These are phyloP conservation scores for Heliothis virescens DNA, from an alignment of 1,140 invertebrate genomes.

Conservation along the genomic window DNA sequence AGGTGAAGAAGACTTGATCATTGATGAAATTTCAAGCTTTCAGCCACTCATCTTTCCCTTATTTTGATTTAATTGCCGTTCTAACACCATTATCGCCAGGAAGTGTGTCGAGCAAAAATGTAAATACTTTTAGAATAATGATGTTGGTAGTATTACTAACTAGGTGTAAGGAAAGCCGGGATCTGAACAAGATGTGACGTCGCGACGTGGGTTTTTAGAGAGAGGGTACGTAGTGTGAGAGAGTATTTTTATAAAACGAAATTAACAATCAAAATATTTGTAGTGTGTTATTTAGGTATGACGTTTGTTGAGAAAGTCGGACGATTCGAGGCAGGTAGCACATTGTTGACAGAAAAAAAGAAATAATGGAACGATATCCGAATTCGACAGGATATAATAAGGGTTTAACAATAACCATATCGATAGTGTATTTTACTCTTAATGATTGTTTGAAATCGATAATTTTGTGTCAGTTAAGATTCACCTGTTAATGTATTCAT, in stretches of 20 bases:
- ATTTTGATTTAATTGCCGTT: constrained; percentile 60
- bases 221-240: constrained; percentile 65
- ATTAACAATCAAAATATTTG: constrained; percentile 76
- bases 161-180: constrained; percentile 76
- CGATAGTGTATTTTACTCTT: constrained; percentile 77
- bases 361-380: constrained; percentile 63
- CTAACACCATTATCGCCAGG: constrained; percentile 67
- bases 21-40: constrained; percentile 85
- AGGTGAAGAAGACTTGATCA: constrained; percentile 65
- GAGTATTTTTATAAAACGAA: constrained; percentile 83
- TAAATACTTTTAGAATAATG: constrained; percentile 75
- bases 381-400: constrained; percentile 69
- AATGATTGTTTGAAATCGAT: constrained; percentile 78
- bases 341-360: constrained; percentile 62
- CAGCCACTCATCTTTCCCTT: constrained; percentile 67
- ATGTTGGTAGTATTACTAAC: constrained; percentile 75
- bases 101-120: constrained; percentile 82
- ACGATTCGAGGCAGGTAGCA: constrained; percentile 56
- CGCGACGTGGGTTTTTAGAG: constrained; percentile 57
- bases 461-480: constrained; percentile 79
- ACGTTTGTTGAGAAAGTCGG: constrained; percentile 68
- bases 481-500: constrained; percentile 86
- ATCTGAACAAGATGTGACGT: constrained; percentile 66
- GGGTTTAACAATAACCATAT: constrained; percentile 80
- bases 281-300: constrained; percentile 76